Conservation (phyloP, 2,797 vertebrate genomes). For the Tamandua tetradactyla region DNA sequence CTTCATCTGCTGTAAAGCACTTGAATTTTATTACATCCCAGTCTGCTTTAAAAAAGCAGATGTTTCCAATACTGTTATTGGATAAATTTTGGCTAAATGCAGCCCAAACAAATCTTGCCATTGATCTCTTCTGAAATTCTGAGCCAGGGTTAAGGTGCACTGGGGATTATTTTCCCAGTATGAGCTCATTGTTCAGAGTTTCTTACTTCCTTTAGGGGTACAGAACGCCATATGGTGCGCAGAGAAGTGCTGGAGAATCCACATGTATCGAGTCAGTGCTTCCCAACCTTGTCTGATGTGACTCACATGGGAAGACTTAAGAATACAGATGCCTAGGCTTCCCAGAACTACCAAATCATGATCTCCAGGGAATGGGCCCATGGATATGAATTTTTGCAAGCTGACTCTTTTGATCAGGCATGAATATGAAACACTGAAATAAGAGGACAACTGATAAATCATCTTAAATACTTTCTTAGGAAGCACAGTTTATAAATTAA, state of each 20-base stretch:
- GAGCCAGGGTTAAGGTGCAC: not conserved
- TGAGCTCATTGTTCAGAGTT: not conserved
- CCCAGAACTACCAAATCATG: not conserved
- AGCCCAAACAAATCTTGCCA: constrained; percentile 12
- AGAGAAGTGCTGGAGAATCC: not conserved
- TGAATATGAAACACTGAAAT: not conserved
- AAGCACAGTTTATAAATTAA: not conserved
- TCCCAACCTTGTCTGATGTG: constrained; percentile 41
- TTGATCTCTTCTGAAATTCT: constrained; percentile 60
- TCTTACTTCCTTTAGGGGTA: not conserved
- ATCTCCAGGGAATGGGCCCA: not conserved
- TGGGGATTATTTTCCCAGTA: not conserved
- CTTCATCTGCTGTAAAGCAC: constrained; percentile 49
- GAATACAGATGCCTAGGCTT: constrained; percentile 1
- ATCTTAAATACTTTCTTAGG: not conserved
- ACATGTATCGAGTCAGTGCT: not conserved
- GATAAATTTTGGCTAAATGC: constrained; percentile 45
- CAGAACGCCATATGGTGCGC: not conserved
- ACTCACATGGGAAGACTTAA: constrained; percentile 12
- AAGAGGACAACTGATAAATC: not conserved
- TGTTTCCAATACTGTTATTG: not conserved
- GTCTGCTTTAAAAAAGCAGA: constrained; percentile 45
- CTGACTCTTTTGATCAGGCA: not conserved
- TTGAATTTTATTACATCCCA: constrained; percentile 49
- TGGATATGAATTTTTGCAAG: not conserved